A percentile compares a stretch with the other conserved stretches of the same genome.
Conservation (phyloP, 2,797 vertebrate species). For the Muscicapa comitata region DNA sequence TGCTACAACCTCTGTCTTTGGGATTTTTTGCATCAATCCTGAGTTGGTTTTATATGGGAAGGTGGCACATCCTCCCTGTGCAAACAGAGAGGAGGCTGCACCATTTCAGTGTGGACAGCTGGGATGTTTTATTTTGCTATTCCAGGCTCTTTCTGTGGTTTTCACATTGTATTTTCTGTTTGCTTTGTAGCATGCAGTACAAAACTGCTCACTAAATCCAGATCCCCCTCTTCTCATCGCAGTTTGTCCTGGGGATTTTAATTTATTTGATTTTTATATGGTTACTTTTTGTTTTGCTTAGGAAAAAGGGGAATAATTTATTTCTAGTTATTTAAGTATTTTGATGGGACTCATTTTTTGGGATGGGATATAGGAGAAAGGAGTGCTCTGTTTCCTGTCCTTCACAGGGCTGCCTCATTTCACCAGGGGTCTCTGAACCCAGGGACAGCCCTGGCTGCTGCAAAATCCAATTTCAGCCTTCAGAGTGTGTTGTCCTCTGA, state of each 20-base stretch:
- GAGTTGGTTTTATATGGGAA: not conserved
- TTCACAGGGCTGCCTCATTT: not conserved
- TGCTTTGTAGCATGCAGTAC: not conserved
- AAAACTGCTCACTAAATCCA: not conserved
- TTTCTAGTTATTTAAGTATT: not conserved
- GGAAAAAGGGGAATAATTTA: constrained; percentile 11
- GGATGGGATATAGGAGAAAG: not conserved
- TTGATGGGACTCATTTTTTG: not conserved
- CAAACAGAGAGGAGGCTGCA: not conserved
- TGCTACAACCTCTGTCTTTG: not conserved
- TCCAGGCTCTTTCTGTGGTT: not conserved
- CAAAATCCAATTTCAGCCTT: not conserved
- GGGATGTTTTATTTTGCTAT: not conserved
- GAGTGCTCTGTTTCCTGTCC: not conserved
- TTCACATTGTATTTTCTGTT: not conserved
- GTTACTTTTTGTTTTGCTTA: not conserved
- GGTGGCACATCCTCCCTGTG: not conserved
- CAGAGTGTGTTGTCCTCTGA: not conserved
- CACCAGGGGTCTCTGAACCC: not conserved
- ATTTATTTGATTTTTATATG: constrained; percentile 15
- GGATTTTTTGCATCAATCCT: not conserved
- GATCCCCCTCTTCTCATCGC: not conserved
- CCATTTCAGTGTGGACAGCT: not conserved
- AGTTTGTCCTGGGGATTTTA: not conserved
- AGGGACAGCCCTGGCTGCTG: not conserved